A percentile compares a stretch with the other conserved stretches of the same genome.
Evolutionary conservation across 2,113 vertebrate species (phyloP).

Genomic region (Prionailurus bengalensis): DNA sequence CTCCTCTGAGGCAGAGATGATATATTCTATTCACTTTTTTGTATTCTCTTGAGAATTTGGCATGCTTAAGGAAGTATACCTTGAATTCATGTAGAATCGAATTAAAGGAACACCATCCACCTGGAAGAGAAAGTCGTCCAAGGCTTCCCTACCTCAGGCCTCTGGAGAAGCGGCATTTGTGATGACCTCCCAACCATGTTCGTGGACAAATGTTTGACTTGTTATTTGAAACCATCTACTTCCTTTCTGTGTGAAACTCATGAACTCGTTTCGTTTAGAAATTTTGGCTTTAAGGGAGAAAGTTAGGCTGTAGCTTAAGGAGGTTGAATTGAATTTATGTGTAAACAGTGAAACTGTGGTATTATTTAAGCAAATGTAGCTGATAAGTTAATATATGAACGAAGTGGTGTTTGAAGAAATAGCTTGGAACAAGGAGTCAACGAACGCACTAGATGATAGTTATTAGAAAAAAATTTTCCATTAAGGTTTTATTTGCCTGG

Average conservation of each 20-base stretch:
- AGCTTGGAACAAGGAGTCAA: background rate
- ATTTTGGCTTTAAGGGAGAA: slow-evolving; percentile 55
- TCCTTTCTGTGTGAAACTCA: slow-evolving; percentile 50
- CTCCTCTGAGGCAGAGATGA: background rate
- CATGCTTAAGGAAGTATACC: background rate
- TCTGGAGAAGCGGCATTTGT: background rate
- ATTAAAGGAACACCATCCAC: background rate
- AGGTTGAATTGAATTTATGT: slow-evolving; percentile 17
- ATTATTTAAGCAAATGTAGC: slow-evolving; percentile 20
- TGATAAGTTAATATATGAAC: slow-evolving; percentile 25
- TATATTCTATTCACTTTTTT: slow-evolving; percentile 1
- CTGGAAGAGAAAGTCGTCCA: background rate
- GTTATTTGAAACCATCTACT: slow-evolving; percentile 22
- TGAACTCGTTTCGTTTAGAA: slow-evolving; percentile 70
- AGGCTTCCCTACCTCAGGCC: background rate
- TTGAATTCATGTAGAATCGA: background rate
- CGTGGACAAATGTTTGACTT: background rate
- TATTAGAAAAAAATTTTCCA: slow-evolving; percentile 34
- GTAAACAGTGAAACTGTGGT: background rate
- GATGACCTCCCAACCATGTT: background rate
- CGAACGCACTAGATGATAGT: background rate
- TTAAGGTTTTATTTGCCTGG: slow-evolving; percentile 74
- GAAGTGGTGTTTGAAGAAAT: background rate
- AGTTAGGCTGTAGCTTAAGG: slow-evolving; percentile 31
- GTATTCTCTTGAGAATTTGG: background rate